Base-by-base conservation (phyloP, 2,888 invertebrate genomes). In the Cheilosia urbana region DNA sequence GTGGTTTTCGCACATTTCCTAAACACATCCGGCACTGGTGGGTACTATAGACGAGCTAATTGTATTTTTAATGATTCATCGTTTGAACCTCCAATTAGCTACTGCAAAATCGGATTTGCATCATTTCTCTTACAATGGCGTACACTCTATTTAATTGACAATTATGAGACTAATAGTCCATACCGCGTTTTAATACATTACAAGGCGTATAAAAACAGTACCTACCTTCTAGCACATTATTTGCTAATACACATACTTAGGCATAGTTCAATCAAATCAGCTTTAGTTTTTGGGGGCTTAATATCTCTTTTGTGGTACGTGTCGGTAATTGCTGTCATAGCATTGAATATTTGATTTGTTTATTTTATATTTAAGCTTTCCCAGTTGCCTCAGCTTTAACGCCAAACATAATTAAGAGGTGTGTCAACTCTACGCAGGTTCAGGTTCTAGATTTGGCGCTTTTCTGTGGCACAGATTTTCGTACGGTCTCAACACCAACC, bases 381-480 rank as follows among this genome's bases (percentile, higher is more conserved):
- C 55, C 30, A 9, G 21, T 27, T 1, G 11, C 21, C 1, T 9
- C 47, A n/a, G 47, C 58, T 5, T 0, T 71, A 17, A 4, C 58
- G 5, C 57, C 69, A 4, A 24, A 4, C 4, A 2, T 58, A 0
- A 47, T 71, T 45, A 71, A 45, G 24, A 3, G 42, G n/a, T 71
- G 57, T 4, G 24, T 71, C n/a, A 13, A 45, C 11, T 40, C 47
- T 7, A 42, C 55, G 1, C 24, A 68, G 27, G 4, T 45, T 5
- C 3, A 4, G 15, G 27, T 15, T 13, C 19, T 24, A 2, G 69
- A 71, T 7, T 5, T 71, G 13, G 69, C 69, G 2, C 6, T 71
- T 24, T 49, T 57, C 7, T 71, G 49, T 45, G 69, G 57, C 15
- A 57, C 69, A n/a, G 37, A 37, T 1, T 58, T 13, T 17, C 34